Percentiles rank a stretch among this genome's conserved stretches.
Evolutionary conservation across 2,113 vertebrate genomes (phyloP).

Genomic region (Mus pahari): DNA sequence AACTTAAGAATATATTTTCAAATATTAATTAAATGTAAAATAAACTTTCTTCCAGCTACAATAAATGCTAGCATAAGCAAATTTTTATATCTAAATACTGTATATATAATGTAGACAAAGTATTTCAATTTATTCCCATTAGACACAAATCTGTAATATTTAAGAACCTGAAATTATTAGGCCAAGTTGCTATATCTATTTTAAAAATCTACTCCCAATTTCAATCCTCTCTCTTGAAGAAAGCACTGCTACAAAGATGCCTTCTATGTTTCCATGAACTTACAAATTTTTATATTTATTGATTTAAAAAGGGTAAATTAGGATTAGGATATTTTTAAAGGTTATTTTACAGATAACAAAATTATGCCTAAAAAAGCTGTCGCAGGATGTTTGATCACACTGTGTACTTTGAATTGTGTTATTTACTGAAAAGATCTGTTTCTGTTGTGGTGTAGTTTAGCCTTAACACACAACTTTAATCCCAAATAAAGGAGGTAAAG

Average conservation of each 20-base stretch:
- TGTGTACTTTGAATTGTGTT: no score
- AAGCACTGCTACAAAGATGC: neutral
- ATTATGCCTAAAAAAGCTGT: neutral
- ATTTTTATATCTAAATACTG: neutral
- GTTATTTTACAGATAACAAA: neutral
- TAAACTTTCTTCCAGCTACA: slow-evolving; percentile 30
- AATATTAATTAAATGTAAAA: slow-evolving; percentile 39
- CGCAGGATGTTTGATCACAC: neutral
- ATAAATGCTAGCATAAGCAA: neutral
- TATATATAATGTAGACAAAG: neutral
- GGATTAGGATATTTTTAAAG: neutral
- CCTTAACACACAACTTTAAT: no score
- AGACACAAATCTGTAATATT: neutral
- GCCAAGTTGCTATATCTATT: neutral
- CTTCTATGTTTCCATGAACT: neutral
- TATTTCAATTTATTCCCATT: neutral
- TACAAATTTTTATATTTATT: neutral
- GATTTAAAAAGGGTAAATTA: neutral
- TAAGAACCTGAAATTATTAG: slow-evolving; percentile 27
- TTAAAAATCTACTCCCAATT: neutral
- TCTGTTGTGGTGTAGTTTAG: no score
- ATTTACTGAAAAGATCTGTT: no score
- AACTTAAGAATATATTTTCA: neutral
- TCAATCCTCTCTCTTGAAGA: neutral
- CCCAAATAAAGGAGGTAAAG: no score